phyloP scores from a whole-genome alignment of 2,888 invertebrate genomes.

The Parasteatoda lunata region DNA sequence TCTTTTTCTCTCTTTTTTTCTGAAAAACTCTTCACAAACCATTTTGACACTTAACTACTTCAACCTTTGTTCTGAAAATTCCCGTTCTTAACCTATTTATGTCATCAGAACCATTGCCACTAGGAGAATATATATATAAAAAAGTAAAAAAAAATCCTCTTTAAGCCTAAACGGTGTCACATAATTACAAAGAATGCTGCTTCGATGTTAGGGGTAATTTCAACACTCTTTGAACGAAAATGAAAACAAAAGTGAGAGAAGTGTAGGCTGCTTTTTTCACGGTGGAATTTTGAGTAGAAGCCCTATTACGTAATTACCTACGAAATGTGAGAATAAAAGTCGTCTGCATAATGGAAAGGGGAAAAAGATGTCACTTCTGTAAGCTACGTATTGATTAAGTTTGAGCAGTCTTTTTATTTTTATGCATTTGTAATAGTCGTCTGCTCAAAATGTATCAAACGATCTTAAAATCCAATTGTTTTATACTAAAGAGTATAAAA shows the following conservation, averaged over 20 bases:
- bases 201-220: background rate
- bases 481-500: too few species aligned
- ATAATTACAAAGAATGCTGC: conserved; percentile 27
- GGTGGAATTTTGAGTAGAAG: too few species aligned
- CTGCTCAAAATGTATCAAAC: too few species aligned
- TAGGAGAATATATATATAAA: conserved; percentile 21
- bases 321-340: background rate
- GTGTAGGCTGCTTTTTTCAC: too few species aligned
- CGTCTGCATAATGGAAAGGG: background rate
- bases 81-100: conserved; percentile 16
- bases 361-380: too few species aligned
- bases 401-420: too few species aligned
- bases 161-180: conserved; percentile 44
- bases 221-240: background rate
- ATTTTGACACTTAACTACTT: conserved; percentile 30
- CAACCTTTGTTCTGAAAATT: conserved; percentile 13
- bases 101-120: conserved; percentile 14
- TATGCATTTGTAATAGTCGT: too few species aligned
- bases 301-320: background rate
- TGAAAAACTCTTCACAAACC: background rate
- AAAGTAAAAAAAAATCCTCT: conserved; percentile 12
- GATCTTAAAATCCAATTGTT: too few species aligned
- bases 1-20: background rate
- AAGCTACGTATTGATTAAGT: too few species aligned
- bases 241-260: background rate